These are phyloP conservation scores for Neodiprion virginianus DNA, from an alignment of 1,140 invertebrate species.

Conservation along the genomic window DNA sequence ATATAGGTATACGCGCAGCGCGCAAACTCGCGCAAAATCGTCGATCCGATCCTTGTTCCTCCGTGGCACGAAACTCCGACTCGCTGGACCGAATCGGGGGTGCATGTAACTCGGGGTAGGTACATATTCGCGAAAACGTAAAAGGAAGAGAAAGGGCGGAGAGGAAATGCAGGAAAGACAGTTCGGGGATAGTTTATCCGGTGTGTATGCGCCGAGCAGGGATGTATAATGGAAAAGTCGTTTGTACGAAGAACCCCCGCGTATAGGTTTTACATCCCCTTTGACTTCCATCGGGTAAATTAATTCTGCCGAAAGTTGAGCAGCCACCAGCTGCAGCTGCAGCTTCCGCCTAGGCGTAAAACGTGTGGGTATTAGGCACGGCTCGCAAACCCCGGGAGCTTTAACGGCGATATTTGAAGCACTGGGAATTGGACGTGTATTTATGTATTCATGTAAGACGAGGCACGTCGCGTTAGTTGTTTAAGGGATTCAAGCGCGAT, in stretches of 20 bases:
- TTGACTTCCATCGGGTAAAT: neutral
- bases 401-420: too few relatives aligned
- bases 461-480: neutral
- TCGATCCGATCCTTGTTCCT: neutral
- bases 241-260: neutral
- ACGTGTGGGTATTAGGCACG: too few relatives aligned
- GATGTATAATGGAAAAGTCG: neutral
- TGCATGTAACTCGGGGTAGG: too few relatives aligned
- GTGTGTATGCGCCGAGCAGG: neutral
- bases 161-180: conserved; percentile 1
- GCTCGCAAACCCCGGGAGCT: too few relatives aligned
- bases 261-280: neutral
- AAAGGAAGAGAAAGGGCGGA: neutral
- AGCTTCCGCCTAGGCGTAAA: neutral
- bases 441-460: neutral
- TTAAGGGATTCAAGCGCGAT: neutral
- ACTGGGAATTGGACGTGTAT: neutral
- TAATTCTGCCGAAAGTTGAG: neutral
- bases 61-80: neutral
- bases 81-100: neutral
- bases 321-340: neutral
- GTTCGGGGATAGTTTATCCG: conserved; percentile 3
- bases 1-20: neutral
- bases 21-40: neutral
- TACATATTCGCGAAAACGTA: neutral